phyloP scores from a whole-genome alignment of 2,113 vertebrate species.

The Gnathonemus echidnorhynchus region DNA sequence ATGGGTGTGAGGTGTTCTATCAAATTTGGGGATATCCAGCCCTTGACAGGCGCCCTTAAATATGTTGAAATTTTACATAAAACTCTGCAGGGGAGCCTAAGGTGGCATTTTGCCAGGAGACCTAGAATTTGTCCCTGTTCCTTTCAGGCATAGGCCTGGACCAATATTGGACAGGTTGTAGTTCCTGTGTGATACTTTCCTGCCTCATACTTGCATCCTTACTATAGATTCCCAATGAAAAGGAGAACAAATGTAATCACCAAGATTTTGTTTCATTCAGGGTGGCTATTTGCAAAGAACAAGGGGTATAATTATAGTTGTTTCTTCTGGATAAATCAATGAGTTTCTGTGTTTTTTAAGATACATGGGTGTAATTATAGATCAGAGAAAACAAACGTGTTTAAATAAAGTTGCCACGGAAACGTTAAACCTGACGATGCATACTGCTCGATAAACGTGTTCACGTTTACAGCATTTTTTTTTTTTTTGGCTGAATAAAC shows the following conservation, averaged over 20 bases:
- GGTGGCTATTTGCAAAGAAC: neutral
- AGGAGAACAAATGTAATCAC: neutral
- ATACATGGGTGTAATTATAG: neutral
- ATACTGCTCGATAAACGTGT: neutral
- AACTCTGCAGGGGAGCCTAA: neutral
- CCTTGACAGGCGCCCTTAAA: neutral
- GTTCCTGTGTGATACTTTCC: neutral
- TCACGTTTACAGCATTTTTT: neutral
- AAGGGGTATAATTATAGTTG: neutral
- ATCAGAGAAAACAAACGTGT: neutral
- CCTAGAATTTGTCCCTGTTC: neutral
- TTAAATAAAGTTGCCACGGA: neutral
- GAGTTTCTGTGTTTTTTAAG: neutral
- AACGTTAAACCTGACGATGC: neutral
- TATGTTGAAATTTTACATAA: neutral
- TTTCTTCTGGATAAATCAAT: neutral
- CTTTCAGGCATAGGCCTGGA: neutral
- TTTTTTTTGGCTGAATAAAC: neutral
- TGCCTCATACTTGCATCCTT: neutral
- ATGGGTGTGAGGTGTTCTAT: neutral
- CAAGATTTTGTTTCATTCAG: neutral
- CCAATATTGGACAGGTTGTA: neutral
- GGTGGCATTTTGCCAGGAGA: neutral
- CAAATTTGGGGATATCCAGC: neutral
- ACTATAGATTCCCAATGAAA: neutral